phyloP scores from a whole-genome alignment of 2,113 vertebrate genomes.

The Stegostoma tigrinum region DNA sequence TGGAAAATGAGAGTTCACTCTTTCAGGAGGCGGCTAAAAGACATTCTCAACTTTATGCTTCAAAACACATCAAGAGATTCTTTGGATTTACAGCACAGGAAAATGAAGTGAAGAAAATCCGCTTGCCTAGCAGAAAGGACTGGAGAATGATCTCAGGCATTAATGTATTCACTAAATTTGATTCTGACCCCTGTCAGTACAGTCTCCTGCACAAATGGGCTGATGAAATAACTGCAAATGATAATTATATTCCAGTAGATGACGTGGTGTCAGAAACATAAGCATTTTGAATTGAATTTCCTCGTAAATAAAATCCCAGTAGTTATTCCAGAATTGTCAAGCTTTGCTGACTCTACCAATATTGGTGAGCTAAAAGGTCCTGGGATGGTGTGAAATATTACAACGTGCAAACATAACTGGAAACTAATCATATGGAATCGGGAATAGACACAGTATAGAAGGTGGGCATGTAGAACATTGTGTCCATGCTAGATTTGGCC shows the following conservation, averaged over 20 bases:
- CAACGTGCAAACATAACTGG: neutral
- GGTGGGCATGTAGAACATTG: no score
- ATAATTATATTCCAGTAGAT: constrained; percentile 45
- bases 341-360: neutral
- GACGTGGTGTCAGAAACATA: constrained; percentile 18
- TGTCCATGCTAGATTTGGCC: no score
- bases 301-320: neutral
- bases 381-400: neutral
- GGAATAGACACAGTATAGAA: neutral
- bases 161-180: constrained; percentile 50
- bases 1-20: constrained; percentile 54
- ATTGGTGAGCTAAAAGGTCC: neutral
- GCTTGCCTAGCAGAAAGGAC: constrained; percentile 57
- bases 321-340: neutral
- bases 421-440: neutral
- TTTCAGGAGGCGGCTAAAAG: constrained; percentile 54
- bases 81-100: constrained; percentile 60
- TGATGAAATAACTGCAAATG: constrained; percentile 46
- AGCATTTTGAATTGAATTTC: neutral
- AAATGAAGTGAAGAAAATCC: constrained; percentile 51
- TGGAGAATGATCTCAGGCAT: constrained; percentile 60
- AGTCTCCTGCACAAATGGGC: constrained; percentile 57
- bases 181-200: constrained; percentile 53
- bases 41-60: constrained; percentile 54
- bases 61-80: constrained; percentile 53